A percentile compares a stretch with the other conserved stretches of the same genome.
Evolutionary conservation across 2,888 invertebrate species (phyloP).

Genomic region (Mycogona germanica): DNA sequence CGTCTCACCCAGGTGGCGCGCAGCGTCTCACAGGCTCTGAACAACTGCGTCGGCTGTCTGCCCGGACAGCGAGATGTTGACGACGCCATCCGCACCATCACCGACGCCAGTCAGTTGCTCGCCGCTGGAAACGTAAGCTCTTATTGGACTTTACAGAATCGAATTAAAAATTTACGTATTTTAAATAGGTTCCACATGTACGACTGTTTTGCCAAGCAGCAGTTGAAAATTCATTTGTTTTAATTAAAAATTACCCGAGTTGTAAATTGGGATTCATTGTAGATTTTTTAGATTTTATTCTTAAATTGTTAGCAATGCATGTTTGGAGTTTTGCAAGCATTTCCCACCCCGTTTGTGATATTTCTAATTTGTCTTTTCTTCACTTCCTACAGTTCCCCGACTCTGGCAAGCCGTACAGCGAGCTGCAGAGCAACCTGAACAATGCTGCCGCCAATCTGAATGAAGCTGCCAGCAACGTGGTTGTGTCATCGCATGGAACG

Average conservation of each 20-base stretch:
- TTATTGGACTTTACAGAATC: neutral
- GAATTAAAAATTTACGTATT: neutral
- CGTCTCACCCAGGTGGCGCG: slow-evolving; percentile 60
- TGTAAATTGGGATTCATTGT: neutral
- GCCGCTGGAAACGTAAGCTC: slow-evolving; percentile 35
- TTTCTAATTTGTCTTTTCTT: neutral
- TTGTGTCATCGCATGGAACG: slow-evolving; percentile 53
- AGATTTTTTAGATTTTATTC: no score
- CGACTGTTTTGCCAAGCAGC: no score
- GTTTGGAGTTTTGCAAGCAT: no score
- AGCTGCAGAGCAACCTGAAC: slow-evolving; percentile 73
- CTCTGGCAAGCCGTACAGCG: slow-evolving; percentile 57
- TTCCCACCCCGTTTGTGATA: no score
- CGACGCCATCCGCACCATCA: slow-evolving; percentile 67
- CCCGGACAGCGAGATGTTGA: slow-evolving; percentile 94
- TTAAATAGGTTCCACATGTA: no score
- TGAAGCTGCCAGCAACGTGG: slow-evolving; percentile 70
- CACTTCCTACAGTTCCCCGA: slow-evolving; percentile 48
- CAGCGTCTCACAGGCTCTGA: slow-evolving; percentile 53
- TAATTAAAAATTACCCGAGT: neutral
- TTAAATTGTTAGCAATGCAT: no score
- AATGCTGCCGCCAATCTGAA: slow-evolving; percentile 71
- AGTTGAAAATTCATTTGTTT: neutral
- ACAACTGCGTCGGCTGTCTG: slow-evolving; percentile 64
- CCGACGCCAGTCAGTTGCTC: slow-evolving; percentile 52